Evolutionary conservation across 2,888 invertebrate genomes (phyloP).

Genomic region (Hedychridium roseum): DNA sequence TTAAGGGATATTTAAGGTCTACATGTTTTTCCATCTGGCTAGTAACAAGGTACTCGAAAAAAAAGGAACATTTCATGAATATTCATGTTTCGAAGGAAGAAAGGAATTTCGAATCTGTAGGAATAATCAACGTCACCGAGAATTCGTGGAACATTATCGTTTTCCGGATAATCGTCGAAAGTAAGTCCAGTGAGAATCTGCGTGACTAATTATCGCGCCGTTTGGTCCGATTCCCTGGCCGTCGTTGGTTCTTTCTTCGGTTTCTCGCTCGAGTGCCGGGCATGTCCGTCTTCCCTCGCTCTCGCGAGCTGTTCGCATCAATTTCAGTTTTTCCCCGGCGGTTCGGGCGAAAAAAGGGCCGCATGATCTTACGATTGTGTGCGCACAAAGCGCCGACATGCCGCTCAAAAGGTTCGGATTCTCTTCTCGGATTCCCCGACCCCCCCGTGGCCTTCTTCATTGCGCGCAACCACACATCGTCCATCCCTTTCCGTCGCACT

Average conservation of each 20-base stretch:
- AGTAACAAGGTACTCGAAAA: conserved; percentile 7
- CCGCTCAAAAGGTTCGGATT: conserved; percentile 52
- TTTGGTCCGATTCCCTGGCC: conserved; percentile 11
- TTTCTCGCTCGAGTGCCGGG: conserved; percentile 12
- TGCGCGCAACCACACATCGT: conserved; percentile 8
- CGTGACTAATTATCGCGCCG: conserved; percentile 33
- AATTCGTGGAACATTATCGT: background rate
- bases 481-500: conserved; percentile 11
- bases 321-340: conserved; percentile 52
- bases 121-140: conserved; percentile 11
- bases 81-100: conserved; percentile 8
- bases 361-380: conserved; percentile 60
- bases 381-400: conserved; percentile 58
- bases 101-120: conserved; percentile 2
- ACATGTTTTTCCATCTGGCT: too few species aligned
- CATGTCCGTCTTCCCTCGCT: conserved; percentile 26
- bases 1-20: too few species aligned
- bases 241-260: conserved; percentile 17
- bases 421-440: conserved; percentile 17
- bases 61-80: conserved; percentile 1
- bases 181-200: conserved; percentile 19
- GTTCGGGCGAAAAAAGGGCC: conserved; percentile 45
- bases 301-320: conserved; percentile 42
- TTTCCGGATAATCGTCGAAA: conserved; percentile 19
- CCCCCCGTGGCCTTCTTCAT: too few species aligned